phyloP scores from a whole-genome alignment of 2,113 vertebrate genomes.

The Scomber colias region DNA sequence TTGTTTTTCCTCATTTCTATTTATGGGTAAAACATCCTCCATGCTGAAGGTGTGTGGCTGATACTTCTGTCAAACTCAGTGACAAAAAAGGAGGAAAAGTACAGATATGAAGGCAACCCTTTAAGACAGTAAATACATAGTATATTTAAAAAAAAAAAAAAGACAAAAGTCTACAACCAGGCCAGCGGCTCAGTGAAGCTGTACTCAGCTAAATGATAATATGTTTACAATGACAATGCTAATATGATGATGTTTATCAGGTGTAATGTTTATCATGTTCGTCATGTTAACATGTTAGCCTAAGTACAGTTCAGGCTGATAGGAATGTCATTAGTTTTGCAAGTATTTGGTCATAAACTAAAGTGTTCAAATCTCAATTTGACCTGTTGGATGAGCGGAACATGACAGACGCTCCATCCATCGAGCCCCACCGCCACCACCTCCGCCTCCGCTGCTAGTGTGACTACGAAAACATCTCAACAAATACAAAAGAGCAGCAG shows the following conservation, averaged over 20 bases:
- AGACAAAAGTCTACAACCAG: background rate
- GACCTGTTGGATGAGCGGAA: background rate
- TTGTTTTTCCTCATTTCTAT: background rate
- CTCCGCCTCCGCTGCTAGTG: no score
- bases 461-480: no score
- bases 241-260: background rate
- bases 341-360: constrained; percentile 1
- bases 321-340: background rate
- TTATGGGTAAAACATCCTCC: background rate
- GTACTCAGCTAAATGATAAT: constrained; percentile 2
- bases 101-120: background rate
- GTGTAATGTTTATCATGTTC: background rate
- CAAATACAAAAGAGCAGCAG: no score
- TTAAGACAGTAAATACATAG: constrained; percentile 3
- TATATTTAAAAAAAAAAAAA: background rate
- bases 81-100: background rate
- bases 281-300: background rate
- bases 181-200: no score
- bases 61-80: background rate
- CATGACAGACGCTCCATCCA: no score
- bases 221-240: background rate
- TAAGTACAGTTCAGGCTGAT: background rate
- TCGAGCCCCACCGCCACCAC: no score
- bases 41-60: background rate
- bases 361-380: background rate